Evolutionary conservation across 2,888 invertebrate genomes (phyloP).

Genomic region (Chymomyza procnemis): DNA sequence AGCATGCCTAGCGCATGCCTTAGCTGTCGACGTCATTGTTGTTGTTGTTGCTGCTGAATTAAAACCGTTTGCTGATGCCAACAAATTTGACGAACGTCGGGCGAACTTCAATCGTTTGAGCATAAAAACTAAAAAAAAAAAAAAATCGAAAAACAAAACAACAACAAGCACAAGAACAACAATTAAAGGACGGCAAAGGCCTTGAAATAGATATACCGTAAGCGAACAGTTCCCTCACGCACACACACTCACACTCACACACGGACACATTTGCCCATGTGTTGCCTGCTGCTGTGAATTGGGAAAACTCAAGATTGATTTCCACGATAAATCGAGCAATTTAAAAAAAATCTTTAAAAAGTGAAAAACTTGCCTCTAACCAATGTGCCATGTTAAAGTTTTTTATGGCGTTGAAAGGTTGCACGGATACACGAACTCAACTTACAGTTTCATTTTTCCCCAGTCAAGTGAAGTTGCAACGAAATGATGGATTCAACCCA

Average conservation of each 20-base stretch:
- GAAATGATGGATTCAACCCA: conserved; percentile 55
- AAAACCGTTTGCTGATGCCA: conserved; percentile 70
- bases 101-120: conserved; percentile 71
- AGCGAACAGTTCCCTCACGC: conserved; percentile 13
- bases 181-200: conserved; percentile 57
- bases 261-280: conserved; percentile 55
- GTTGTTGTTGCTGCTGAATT: conserved; percentile 41
- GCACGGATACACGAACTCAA: conserved; percentile 37
- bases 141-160: conserved; percentile 42
- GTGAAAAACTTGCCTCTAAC: not conserved
- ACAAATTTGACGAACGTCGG: conserved; percentile 72
- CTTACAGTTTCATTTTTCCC: not conserved
- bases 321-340: conserved; percentile 57
- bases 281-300: conserved; percentile 32
- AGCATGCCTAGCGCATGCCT: conserved; percentile 49
- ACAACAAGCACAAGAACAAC: conserved; percentile 42
- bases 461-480: conserved; percentile 48
- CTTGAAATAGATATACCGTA: conserved; percentile 49
- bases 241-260: conserved; percentile 16
- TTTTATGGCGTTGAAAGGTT: conserved; percentile 62
- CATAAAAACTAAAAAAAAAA: conserved; percentile 34
- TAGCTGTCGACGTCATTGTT: conserved; percentile 39
- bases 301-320: conserved; percentile 66
- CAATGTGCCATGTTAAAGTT: not conserved
- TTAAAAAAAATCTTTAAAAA: conserved; percentile 30